Evolutionary conservation across 2,888 invertebrate species (phyloP).

Genomic region (Drosophila rellima): DNA sequence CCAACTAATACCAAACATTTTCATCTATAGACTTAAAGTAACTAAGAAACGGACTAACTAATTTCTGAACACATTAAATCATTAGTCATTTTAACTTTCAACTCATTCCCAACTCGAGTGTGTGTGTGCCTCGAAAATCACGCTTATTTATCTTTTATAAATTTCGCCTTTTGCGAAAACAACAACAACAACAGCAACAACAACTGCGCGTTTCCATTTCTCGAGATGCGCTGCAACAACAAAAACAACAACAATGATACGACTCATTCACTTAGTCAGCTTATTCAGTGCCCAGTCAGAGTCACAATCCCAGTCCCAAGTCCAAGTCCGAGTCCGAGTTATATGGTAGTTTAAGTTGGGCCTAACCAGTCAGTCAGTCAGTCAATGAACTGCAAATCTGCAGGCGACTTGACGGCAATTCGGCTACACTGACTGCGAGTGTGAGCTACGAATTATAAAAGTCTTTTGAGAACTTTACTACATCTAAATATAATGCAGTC

Average conservation of each 20-base stretch:
- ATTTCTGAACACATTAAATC: conserved; percentile 63
- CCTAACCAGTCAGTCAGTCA: conserved; percentile 61
- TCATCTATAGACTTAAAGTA: conserved; percentile 1
- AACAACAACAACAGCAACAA: conserved; percentile 19
- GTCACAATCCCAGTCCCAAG: conserved; percentile 14
- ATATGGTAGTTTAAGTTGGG: conserved; percentile 55
- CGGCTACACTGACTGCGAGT: conserved; percentile 20
- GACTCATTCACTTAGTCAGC: conserved; percentile 69
- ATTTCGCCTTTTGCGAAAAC: conserved; percentile 45
- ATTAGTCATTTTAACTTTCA: conserved; percentile 77
- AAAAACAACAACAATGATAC: conserved; percentile 47
- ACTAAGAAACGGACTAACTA: conserved; percentile 31
- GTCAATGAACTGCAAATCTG: conserved; percentile 75
- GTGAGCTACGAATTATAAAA: conserved; percentile 38
- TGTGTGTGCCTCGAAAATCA: conserved; percentile 59
- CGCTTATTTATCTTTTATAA: conserved; percentile 72
- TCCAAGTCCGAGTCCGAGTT: conserved; percentile 30
- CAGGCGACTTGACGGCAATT: conserved; percentile 30
- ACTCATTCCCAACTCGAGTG: conserved; percentile 39
- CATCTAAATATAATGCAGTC: not conserved
- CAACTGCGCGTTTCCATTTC: conserved; percentile 45
- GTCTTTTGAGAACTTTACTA: too few relatives aligned
- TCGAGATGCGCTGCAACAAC: conserved; percentile 48
- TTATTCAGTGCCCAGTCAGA: conserved; percentile 23
- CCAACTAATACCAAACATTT: not conserved